A percentile compares a stretch with the other conserved stretches of the same genome.
phyloP scores from a whole-genome alignment of 2,888 invertebrate species.

The Troglohyphantes excavatus region DNA sequence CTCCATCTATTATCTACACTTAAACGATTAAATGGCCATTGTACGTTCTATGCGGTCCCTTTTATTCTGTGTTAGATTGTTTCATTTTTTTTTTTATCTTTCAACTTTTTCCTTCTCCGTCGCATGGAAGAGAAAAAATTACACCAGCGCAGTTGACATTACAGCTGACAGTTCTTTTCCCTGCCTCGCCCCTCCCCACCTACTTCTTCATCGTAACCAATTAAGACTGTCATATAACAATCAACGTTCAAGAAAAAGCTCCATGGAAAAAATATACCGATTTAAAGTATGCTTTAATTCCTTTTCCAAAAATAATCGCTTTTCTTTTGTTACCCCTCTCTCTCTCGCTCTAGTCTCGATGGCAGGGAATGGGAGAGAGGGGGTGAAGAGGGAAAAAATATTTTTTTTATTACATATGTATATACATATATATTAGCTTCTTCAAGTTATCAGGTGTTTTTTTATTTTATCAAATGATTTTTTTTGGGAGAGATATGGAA shows the following conservation, averaged over 20 bases:
- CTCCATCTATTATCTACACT: constrained; percentile 66
- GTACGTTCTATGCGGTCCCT: constrained; percentile 53
- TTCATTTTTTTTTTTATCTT: constrained; percentile 69
- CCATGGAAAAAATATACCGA: constrained; percentile 56
- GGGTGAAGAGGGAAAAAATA: not conserved
- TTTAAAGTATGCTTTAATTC: constrained; percentile 79
- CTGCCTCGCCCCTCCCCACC: constrained; percentile 8
- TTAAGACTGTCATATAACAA: constrained; percentile 78
- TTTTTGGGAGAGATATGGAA: constrained; percentile 20
- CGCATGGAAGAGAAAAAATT: constrained; percentile 55
- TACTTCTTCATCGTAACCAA: constrained; percentile 70
- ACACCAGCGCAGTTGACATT: constrained; percentile 74
- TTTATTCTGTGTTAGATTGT: constrained; percentile 69
- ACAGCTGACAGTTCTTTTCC: constrained; percentile 69
- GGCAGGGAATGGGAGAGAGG: constrained; percentile 33
- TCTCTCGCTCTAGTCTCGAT: constrained; percentile 56
- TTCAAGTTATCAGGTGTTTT: constrained; percentile 54
- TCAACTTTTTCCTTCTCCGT: constrained; percentile 24
- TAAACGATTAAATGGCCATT: constrained; percentile 77
- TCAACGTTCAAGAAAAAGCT: constrained; percentile 75
- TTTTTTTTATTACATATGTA: not conserved
- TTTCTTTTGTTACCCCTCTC: constrained; percentile 52
- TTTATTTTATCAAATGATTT: constrained; percentile 5
- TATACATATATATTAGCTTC: constrained; percentile 50
- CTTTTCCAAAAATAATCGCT: constrained; percentile 68